Evolutionary conservation across 2,888 invertebrate genomes (phyloP).

Genomic region (Sipunculus nudus): DNA sequence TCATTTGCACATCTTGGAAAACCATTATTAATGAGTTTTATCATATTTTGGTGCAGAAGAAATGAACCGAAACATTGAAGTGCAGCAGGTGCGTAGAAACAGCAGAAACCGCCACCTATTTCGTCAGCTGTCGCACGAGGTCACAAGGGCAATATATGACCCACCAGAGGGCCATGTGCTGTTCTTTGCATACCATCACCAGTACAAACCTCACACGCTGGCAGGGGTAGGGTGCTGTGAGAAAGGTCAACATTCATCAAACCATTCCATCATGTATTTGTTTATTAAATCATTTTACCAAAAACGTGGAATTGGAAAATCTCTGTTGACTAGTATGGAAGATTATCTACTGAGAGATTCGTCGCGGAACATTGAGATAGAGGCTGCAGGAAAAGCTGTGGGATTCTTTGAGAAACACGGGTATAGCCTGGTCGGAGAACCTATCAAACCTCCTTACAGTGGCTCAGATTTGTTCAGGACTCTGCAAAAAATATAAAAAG

Average conservation of each 20-base stretch:
- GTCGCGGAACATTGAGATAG: not conserved
- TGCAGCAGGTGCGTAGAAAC: constrained; percentile 1
- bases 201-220: not conserved
- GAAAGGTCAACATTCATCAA: not conserved
- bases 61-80: no score
- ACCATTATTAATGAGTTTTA: no score
- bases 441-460: constrained; percentile 2
- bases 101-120: not conserved
- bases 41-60: no score
- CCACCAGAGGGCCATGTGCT: constrained; percentile 9
- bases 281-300: constrained; percentile 11
- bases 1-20: no score
- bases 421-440: not conserved
- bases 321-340: not conserved
- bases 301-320: not conserved
- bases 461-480: constrained; percentile 7
- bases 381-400: constrained; percentile 3
- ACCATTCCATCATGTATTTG: constrained; percentile 13
- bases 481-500: constrained; percentile 9
- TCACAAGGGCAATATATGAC: constrained; percentile 6
- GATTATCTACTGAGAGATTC: not conserved
- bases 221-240: constrained; percentile 11
- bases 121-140: constrained; percentile 11
- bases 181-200: constrained; percentile 1
- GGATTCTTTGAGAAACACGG: constrained; percentile 8